Evolutionary conservation across 1,140 invertebrate species (phyloP), one percentile per base, ranked within the genome.

Genomic region (Calliopsis andreniformis): DNA sequence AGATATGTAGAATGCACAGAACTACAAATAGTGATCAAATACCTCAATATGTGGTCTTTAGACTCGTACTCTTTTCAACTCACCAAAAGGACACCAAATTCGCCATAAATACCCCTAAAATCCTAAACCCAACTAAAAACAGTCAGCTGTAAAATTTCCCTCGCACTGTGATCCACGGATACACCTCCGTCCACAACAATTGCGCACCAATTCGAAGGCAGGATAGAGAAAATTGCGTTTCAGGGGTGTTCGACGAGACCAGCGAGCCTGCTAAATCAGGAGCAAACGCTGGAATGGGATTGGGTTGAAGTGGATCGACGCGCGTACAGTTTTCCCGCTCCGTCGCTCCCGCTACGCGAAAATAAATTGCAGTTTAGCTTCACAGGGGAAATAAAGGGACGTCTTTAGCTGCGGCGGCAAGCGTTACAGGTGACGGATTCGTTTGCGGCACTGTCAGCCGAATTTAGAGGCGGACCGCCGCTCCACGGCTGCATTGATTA

Each of bases 401-500:
- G 43, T 51, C 20, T 58, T n/a, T 23, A 1, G 59, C 30, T 28
- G 35, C 47, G 12, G 8, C 42, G n/a, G 28, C 39, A 32, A 58
- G 14, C 55, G 68, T 70, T 70, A 47, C 55, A 25, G 16, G 42
- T 61, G 68, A 70, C 30, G 43, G 55, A 59, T 14, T 61, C 68
- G 68, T 61, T 70, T 49, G 28, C 56, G 43, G 25, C 39, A 5
- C n/a, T 59, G 53, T 59, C 73, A 35, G 28, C 30, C 25, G 61
- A 58, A 71, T 64, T 58, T 42, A 32, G n/a, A n/a, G n/a, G 51
- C 25, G 49, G 64, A 20, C 56, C 55, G 42, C 42, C 51, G 30
- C 25, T 16, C 2, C 39, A 18, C 8, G 55, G 35, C 32, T 43
- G 58, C 77, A 35, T 67, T 80, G 82, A 84, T 84, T 77, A 77